These are phyloP conservation scores for Zaprionus tsacasi DNA, from an alignment of 1,140 invertebrate species.

Conservation along the genomic window DNA sequence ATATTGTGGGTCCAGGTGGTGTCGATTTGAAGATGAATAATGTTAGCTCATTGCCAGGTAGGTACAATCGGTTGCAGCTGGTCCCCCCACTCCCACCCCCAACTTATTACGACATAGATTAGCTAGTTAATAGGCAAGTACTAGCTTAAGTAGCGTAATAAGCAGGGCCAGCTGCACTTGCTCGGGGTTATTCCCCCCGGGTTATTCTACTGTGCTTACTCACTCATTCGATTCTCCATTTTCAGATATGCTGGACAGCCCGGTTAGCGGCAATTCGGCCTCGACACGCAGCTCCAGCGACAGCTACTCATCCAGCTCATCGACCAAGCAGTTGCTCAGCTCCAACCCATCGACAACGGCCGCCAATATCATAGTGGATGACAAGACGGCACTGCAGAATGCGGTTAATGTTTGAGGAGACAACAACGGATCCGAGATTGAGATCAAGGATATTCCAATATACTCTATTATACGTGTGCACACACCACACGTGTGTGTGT, in stretches of 20 bases:
- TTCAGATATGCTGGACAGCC: slow-evolving; percentile 86
- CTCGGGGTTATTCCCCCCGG: too few species aligned
- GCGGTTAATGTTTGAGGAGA: slow-evolving; percentile 74
- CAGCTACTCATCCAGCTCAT: slow-evolving; percentile 90
- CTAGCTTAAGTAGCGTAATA: not conserved
- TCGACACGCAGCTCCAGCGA: slow-evolving; percentile 90
- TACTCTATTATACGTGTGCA: not conserved
- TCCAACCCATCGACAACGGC: slow-evolving; percentile 81
- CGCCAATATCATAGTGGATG: slow-evolving; percentile 81
- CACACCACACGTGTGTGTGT: slow-evolving; percentile 1
- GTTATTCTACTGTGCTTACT: not conserved
- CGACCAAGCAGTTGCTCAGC: slow-evolving; percentile 88
- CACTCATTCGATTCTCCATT: not conserved
- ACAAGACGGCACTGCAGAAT: slow-evolving; percentile 79
- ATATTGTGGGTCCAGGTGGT: slow-evolving; percentile 65
- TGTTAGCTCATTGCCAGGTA: slow-evolving; percentile 80
- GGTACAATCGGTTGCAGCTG: not conserved
- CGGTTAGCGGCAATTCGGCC: slow-evolving; percentile 86
- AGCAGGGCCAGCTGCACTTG: not conserved
- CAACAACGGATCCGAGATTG: not conserved
- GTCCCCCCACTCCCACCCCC: too few species aligned
- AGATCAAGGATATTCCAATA: not conserved
- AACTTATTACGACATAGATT: not conserved
- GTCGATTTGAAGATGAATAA: slow-evolving; percentile 65
- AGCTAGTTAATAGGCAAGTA: too few species aligned